These are phyloP conservation scores for Drosophila melanocephala DNA, from an alignment of 2,888 invertebrate species.

Conservation along the genomic window DNA sequence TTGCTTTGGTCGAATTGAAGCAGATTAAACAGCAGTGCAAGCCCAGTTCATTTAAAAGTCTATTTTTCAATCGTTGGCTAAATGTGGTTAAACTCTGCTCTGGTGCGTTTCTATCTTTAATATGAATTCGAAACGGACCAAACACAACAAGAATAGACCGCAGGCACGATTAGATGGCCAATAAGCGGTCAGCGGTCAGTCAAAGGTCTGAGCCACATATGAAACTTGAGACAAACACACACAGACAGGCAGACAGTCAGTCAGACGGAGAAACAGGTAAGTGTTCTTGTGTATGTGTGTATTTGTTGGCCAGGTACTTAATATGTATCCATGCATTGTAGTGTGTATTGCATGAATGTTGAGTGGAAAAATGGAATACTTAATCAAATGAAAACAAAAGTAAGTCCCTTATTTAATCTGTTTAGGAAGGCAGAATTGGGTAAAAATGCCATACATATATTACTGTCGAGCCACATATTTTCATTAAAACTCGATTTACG, in stretches of 20 bases:
- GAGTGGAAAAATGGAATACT: not conserved
- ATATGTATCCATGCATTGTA: slow-evolving; percentile 5
- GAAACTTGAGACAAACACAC: not conserved
- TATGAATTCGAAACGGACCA: slow-evolving; percentile 8
- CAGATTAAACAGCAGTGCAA: too few species aligned
- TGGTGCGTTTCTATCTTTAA: slow-evolving; percentile 10
- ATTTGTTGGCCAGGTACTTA: slow-evolving; percentile 6
- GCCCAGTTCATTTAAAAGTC: not conserved
- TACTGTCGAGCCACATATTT: not conserved
- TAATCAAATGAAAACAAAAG: not conserved
- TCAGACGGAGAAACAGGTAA: not conserved
- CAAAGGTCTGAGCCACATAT: slow-evolving; percentile 1
- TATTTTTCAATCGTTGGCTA: slow-evolving; percentile 2
- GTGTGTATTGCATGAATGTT: slow-evolving; percentile 4
- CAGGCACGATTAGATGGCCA: not conserved
- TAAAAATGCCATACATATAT: not conserved
- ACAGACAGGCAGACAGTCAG: not conserved
- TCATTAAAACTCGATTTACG: not conserved
- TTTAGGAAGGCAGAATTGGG: not conserved
- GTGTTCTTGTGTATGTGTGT: not conserved
- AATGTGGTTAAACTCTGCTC: slow-evolving; percentile 11
- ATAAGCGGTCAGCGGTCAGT: not conserved
- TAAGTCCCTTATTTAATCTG: not conserved
- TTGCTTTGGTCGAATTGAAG: not conserved
- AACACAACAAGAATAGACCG: not conserved